Base-by-base conservation (phyloP, 2,113 vertebrate species). In the Alaudala cheleensis region DNA sequence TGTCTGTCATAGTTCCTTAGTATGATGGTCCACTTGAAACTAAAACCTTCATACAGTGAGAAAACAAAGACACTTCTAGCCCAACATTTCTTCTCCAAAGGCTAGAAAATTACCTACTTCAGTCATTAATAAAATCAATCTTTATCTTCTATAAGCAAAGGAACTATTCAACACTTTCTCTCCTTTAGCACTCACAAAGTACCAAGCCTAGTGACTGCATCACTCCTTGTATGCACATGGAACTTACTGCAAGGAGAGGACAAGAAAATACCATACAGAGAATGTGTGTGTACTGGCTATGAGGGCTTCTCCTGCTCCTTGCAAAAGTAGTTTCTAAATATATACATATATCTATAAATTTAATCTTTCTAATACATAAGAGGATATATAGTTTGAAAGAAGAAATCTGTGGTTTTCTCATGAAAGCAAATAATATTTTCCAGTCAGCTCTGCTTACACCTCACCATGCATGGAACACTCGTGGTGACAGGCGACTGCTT, bases 371-470 rank as follows among this genome's bases (percentile, higher is more conserved):
- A 85, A 76, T 50, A 93, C 56, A 77, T 50, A 51, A 92, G 51
- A 83, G 73, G 39, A 78, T 71, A 83, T 50, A 73, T 45, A 84
- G 21, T 42, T 96, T 96, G 85, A 95, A 82, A 85, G 95, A 89
- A 96, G 5, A 84, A 92, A 70, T 37, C 49, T 93, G 57, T 95
- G 37, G 37, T 23, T 79, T 96, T 95, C 95, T 93, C 90, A 95
- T 95, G 88, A 93, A 97, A 94, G 91, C 51, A 89, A 95, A 64
- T 74, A 4, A 11, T 84, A 93, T 94, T 97, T 97, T 88, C 91
- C 86, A 96, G 91, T 86, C 96, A 96, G 88, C 69, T 81, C 77
- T 92, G 86, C 95, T 96, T 97, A 95, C 85, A 92, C 90, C 74
- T 97, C 93, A 62, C 88, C 6, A 31, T 83, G 91, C 81, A 33